Percentiles rank a stretch among this genome's conserved stretches.
These are phyloP conservation scores for Drosophila ezoana DNA, from an alignment of 2,888 invertebrate species.

Conservation along the genomic window DNA sequence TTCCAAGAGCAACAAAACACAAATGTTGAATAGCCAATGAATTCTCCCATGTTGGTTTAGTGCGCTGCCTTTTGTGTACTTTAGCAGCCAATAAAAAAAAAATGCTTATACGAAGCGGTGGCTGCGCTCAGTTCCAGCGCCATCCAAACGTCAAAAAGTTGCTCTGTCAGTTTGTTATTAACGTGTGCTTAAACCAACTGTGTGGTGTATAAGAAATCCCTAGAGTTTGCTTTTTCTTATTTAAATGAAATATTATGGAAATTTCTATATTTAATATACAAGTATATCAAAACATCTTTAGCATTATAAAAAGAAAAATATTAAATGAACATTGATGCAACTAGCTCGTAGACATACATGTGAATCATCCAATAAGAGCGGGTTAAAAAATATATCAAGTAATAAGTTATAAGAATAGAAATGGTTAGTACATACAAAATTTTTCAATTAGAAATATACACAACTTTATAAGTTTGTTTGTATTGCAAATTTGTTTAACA, in stretches of 20 bases:
- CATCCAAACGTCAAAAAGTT: slow-evolving; percentile 46
- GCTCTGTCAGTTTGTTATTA: slow-evolving; percentile 65
- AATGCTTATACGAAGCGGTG: slow-evolving; percentile 74
- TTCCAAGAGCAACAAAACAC: slow-evolving; percentile 37
- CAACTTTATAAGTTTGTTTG: slow-evolving; percentile 17
- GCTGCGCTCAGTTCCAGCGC: slow-evolving; percentile 44
- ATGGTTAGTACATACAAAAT: neutral
- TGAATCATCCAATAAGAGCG: too few relatives aligned
- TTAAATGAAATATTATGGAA: slow-evolving; percentile 4
- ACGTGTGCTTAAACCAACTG: slow-evolving; percentile 59
- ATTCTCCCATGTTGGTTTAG: slow-evolving; percentile 44
- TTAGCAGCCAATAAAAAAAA: slow-evolving; percentile 59
- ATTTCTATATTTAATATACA: neutral
- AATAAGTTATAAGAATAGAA: too few relatives aligned
- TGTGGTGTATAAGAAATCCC: slow-evolving; percentile 51
- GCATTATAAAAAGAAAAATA: neutral
- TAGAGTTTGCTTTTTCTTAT: neutral
- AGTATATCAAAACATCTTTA: neutral
- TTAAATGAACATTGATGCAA: neutral
- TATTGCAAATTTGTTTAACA: slow-evolving; percentile 41
- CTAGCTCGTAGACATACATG: too few relatives aligned
- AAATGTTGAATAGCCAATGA: slow-evolving; percentile 45
- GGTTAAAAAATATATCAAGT: too few relatives aligned
- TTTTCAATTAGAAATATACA: slow-evolving; percentile 5
- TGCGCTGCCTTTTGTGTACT: slow-evolving; percentile 65